Evolutionary conservation across 1,140 invertebrate species (phyloP).

Genomic region (Ceratina australensis): DNA sequence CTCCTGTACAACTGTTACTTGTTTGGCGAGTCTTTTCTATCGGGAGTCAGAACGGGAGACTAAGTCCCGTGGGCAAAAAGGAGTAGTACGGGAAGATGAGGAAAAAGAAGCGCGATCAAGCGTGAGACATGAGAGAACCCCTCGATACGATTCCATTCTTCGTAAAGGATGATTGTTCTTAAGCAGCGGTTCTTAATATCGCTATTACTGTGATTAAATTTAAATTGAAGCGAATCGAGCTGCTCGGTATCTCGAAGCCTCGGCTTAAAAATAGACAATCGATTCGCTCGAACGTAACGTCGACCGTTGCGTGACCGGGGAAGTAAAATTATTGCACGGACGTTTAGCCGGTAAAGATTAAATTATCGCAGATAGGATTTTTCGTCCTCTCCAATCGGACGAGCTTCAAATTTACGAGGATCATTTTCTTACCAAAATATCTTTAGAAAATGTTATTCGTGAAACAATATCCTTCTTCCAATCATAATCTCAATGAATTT

Average conservation of each 20-base stretch:
- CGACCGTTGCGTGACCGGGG: neutral
- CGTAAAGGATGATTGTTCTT: conserved; percentile 40
- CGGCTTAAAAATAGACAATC: neutral
- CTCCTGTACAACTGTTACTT: conserved; percentile 76
- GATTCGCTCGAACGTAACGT: neutral
- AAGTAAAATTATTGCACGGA: neutral
- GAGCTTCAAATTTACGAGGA: neutral
- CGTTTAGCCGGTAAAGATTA: neutral
- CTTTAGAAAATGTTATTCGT: neutral
- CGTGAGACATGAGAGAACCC: conserved; percentile 38
- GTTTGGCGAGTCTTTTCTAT: conserved; percentile 71
- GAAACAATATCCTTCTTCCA: neutral
- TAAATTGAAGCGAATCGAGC: conserved; percentile 10
- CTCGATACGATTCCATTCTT: conserved; percentile 42
- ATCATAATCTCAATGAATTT: neutral
- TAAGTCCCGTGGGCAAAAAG: conserved; percentile 35
- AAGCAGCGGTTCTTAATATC: conserved; percentile 22
- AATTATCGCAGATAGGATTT: conserved; percentile 24
- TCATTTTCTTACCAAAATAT: conserved; percentile 5
- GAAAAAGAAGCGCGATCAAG: conserved; percentile 56
- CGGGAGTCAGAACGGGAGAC: conserved; percentile 64
- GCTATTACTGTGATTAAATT: conserved; percentile 56
- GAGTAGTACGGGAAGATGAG: conserved; percentile 29
- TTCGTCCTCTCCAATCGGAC: conserved; percentile 13
- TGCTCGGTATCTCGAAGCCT: neutral